Conservation (phyloP, 35 echinoderm and acorn worm genomes). For the Apostichopus californicus region DNA sequence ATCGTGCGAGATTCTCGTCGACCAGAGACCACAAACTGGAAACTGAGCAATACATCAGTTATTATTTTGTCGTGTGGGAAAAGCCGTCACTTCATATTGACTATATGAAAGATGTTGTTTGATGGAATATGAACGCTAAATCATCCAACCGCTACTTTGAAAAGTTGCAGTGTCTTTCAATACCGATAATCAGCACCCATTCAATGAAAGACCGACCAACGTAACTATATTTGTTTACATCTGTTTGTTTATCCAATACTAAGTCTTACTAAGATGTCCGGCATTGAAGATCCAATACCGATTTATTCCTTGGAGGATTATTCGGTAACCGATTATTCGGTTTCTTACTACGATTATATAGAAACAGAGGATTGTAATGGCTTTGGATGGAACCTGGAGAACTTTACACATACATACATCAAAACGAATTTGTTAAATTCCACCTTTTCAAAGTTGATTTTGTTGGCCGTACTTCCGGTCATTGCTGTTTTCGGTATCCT, state of each 20-base stretch:
- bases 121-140: too few relatives aligned
- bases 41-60: too few relatives aligned
- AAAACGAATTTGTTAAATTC: background rate
- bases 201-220: too few relatives aligned
- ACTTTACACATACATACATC: background rate
- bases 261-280: background rate
- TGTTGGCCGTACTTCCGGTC: conserved; percentile 40
- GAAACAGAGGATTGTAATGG: background rate
- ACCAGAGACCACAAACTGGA: too few relatives aligned
- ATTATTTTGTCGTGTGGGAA: too few relatives aligned
- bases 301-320: background rate
- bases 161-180: too few relatives aligned
- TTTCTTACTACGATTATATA: background rate
- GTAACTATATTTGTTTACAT: too few relatives aligned
- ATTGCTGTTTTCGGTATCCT: conserved; percentile 56
- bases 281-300: background rate
- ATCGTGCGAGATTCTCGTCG: too few relatives aligned
- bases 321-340: background rate
- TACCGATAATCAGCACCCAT: too few relatives aligned
- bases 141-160: too few relatives aligned
- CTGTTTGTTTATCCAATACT: background rate
- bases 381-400: background rate
- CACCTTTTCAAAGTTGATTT: background rate
- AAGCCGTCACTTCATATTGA: too few relatives aligned
- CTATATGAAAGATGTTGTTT: too few relatives aligned